Conservation (phyloP, 1,140 invertebrate genomes). For the Polypedilum vanderplanki region DNA sequence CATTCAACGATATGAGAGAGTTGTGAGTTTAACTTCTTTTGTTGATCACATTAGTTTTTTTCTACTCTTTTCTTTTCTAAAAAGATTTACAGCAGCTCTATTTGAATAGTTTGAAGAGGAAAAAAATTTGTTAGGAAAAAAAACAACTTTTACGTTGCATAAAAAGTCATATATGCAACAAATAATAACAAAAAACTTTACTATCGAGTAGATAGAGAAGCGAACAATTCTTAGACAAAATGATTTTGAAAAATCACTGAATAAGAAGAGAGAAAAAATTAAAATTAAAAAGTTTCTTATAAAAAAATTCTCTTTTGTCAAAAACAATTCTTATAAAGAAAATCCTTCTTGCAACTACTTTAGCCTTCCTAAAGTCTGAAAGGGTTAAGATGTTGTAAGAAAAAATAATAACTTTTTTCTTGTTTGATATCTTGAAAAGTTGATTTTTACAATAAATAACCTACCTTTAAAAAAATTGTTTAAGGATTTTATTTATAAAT, state of each 20-base stretch:
- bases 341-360: not conserved
- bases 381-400: not conserved
- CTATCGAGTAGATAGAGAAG: not conserved
- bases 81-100: not conserved
- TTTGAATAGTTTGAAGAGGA: not conserved
- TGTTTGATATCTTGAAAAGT: too few species aligned
- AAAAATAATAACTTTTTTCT: too few species aligned
- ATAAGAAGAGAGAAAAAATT: not conserved
- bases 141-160: not conserved
- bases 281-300: not conserved
- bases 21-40: not conserved
- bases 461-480: too few species aligned
- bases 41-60: too few species aligned
- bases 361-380: not conserved
- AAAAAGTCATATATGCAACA: not conserved
- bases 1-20: not conserved
- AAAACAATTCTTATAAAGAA: not conserved
- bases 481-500: too few species aligned
- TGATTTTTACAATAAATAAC: too few species aligned
- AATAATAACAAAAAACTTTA: not conserved
- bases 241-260: not conserved
- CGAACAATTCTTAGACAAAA: too few species aligned
- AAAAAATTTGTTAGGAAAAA: not conserved
- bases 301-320: constrained; percentile 6
- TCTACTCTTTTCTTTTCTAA: too few species aligned